A percentile compares a stretch with the other conserved stretches of the same genome.
Evolutionary conservation across 2,113 vertebrate genomes (phyloP).

Genomic region (Oryzias woworae): DNA sequence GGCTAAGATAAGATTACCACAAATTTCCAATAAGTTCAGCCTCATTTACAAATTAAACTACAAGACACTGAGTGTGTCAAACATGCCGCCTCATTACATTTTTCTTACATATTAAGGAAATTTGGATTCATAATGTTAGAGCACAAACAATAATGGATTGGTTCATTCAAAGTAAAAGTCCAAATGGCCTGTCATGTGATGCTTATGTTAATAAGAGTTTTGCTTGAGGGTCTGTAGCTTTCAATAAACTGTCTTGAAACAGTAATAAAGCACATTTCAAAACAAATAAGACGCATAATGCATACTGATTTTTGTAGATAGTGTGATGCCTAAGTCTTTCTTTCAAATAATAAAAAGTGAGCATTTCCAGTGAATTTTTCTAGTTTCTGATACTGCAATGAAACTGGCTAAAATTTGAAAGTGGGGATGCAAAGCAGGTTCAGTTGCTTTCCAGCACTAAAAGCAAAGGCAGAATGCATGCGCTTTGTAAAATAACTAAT

Average conservation of each 20-base stretch:
- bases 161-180: background rate
- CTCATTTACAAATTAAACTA: no score
- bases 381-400: background rate
- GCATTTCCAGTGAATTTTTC: background rate
- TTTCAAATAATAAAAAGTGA: background rate
- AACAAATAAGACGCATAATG: background rate
- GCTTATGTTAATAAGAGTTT: background rate
- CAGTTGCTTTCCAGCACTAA: background rate
- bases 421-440: background rate
- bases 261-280: background rate
- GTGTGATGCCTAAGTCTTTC: background rate
- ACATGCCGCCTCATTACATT: no score
- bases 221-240: slow-evolving; percentile 3
- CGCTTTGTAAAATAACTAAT: no score
- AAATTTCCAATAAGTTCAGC: no score
- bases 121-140: background rate
- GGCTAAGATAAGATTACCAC: background rate
- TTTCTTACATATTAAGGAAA: background rate
- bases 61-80: no score
- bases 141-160: background rate
- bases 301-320: background rate
- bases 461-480: background rate
- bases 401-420: background rate
- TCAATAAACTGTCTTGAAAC: slow-evolving; percentile 1
- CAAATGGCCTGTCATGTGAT: background rate